Base-by-base conservation (phyloP, 2,888 invertebrate species). In the Epinotia demarniana region DNA sequence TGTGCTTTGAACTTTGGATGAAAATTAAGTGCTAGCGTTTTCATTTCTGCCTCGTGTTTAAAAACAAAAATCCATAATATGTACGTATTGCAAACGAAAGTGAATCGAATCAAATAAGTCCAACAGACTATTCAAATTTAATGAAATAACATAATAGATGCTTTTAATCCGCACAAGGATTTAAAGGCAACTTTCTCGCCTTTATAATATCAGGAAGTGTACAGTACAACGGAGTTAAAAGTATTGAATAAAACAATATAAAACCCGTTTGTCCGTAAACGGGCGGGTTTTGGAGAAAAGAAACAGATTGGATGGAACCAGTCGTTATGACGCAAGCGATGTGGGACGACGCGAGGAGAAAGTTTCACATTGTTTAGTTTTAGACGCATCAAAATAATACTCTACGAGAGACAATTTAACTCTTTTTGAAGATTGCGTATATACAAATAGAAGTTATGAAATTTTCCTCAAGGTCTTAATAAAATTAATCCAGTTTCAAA, bases 301-400 rank as follows among this genome's bases (percentile, higher is more conserved):
- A 72, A 67, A 73, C 67, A 62, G 27, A 75, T 46, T 49, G 67
- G 53, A 72, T 61, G 71, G 63, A 58, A 64, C 72, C 63, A 68
- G 76, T 69, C 68, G 53, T 67, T 58, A 72, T 73, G 64, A 77
- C 72, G 74, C 72, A 77, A 77, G 77, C 77, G 77, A 84, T 83
- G 88, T 88, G 86, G 85, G 85, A 84, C 84, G 81, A 81, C 68
- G 73, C 78, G 67, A 68, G 67, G 75, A 60, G 75, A 75, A 75
- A 75, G 75, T 75, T 75, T 67, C 46, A 72, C 71, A 72, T 72
- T 71, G 75, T 75, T 71, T 66, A 61, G 75, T 61, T 58, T 72
- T 71, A 60, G 70, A 60, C 18, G 49, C 33, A 74, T 67, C 58
- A 70, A 71, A 66, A 71, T 70, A 53, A 66, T 63, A 19, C 46